phyloP scores from a whole-genome alignment of 1,140 invertebrate genomes.

The Asbolus verrucosus region DNA sequence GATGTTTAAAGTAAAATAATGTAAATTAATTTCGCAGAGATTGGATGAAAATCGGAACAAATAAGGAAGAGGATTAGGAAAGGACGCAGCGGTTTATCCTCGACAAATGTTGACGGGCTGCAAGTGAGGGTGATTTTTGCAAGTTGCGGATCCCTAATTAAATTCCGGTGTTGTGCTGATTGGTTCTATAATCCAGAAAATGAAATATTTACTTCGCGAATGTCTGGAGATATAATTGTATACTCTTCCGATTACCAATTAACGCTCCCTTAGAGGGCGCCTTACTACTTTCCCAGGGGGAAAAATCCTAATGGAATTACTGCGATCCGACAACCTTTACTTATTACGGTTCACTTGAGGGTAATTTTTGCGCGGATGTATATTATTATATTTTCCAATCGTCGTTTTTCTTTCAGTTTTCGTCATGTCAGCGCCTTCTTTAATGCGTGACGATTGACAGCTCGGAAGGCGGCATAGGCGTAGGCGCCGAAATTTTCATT shows the following conservation, averaged over 20 bases:
- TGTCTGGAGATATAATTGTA: conserved; percentile 23
- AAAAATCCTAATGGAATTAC: conserved; percentile 37
- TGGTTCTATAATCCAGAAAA: conserved; percentile 25
- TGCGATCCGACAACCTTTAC: conserved; percentile 29
- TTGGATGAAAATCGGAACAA: conserved; percentile 34
- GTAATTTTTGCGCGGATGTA: conserved; percentile 27
- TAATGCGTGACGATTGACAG: neutral
- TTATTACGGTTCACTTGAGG: conserved; percentile 37
- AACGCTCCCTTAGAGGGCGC: conserved; percentile 5
- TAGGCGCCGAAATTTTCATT: conserved; percentile 5
- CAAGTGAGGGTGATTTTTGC: conserved; percentile 1
- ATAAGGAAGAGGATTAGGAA: conserved; percentile 16
- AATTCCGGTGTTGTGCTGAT: conserved; percentile 13
- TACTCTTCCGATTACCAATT: conserved; percentile 28
- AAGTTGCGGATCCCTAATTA: conserved; percentile 19
- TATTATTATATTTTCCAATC: conserved; percentile 37
- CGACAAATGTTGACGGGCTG: neutral
- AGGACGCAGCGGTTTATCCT: neutral
- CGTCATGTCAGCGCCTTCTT: conserved; percentile 2
- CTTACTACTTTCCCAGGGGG: conserved; percentile 20
- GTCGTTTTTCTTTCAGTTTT: conserved; percentile 19
- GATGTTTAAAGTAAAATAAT: conserved; percentile 33
- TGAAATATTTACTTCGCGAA: conserved; percentile 11
- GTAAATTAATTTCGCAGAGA: conserved; percentile 31
- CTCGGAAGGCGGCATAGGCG: neutral